Evolutionary conservation across 2,888 invertebrate species (phyloP).

Genomic region (Pemphredon lugubris): DNA sequence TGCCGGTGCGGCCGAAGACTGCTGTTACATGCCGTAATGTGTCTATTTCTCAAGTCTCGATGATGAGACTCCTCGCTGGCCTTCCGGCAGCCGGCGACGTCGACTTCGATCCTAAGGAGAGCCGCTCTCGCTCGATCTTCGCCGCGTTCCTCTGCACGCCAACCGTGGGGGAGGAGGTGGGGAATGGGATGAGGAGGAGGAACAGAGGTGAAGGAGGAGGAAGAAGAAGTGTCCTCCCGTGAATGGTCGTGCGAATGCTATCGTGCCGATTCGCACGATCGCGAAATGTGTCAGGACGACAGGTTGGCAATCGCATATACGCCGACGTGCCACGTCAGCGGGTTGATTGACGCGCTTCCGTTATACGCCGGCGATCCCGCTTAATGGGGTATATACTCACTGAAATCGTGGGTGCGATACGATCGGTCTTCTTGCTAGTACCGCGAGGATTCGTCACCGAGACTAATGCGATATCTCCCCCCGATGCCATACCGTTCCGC

Average conservation of each 20-base stretch:
- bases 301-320: conserved; percentile 34
- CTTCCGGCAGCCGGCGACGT: conserved; percentile 56
- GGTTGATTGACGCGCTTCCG: conserved; percentile 59
- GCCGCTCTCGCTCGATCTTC: too few species aligned
- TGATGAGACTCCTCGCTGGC: conserved; percentile 46
- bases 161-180: not conserved
- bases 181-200: not conserved
- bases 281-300: conserved; percentile 42
- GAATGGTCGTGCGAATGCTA: conserved; percentile 28
- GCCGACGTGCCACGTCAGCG: conserved; percentile 22
- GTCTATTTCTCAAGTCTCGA: conserved; percentile 59
- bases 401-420: conserved; percentile 57
- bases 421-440: conserved; percentile 37
- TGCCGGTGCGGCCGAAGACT: conserved; percentile 15
- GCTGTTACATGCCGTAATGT: conserved; percentile 54
- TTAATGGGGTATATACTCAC: conserved; percentile 57
- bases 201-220: not conserved
- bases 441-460: conserved; percentile 45
- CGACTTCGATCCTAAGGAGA: conserved; percentile 2
- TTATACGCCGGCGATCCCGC: conserved; percentile 54
- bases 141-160: too few species aligned
- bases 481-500: conserved; percentile 9
- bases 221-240: conserved; percentile 10
- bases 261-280: conserved; percentile 52
- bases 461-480: conserved; percentile 56